Percentiles rank a stretch among this genome's conserved stretches.
Evolutionary conservation across 2,888 invertebrate species (phyloP).

Genomic region (Eustalomyia histrio): DNA sequence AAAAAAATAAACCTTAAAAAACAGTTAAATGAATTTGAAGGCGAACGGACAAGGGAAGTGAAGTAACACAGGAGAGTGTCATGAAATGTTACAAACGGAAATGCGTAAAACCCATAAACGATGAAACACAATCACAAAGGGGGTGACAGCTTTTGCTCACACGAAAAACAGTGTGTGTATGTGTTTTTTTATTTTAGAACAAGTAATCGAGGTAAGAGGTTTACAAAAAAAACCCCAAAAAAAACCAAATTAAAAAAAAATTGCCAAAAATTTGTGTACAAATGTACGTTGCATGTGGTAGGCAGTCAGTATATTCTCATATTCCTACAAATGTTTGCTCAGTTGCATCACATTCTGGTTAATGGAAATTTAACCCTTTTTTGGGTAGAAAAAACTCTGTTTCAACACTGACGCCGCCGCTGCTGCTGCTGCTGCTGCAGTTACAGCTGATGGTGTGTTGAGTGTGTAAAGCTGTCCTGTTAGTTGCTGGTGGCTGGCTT

Average conservation of each 20-base stretch:
- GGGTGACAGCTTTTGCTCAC: conserved; percentile 16
- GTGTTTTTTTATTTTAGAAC: not conserved
- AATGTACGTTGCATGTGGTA: conserved; percentile 27
- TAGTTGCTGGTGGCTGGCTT: conserved; percentile 15
- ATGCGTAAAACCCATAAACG: conserved; percentile 54
- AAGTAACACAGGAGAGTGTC: conserved; percentile 31
- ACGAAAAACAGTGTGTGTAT: not conserved
- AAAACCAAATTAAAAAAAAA: conserved; percentile 25
- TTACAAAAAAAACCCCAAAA: conserved; percentile 14
- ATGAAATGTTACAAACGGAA: conserved; percentile 62
- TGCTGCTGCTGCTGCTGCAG: not conserved
- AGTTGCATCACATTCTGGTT: conserved; percentile 63
- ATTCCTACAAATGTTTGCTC: conserved; percentile 61
- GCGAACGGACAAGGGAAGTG: not conserved
- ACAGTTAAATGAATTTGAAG: not conserved
- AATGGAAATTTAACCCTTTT: conserved; percentile 65
- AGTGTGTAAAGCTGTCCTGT: conserved; percentile 14
- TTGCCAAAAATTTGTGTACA: conserved; percentile 53
- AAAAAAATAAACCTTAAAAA: not conserved
- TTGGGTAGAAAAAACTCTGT: conserved; percentile 3
- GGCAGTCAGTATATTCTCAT: conserved; percentile 36
- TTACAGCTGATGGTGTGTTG: not conserved
- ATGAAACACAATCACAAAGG: conserved; percentile 5
- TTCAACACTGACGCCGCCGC: not conserved
- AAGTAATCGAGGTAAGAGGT: conserved; percentile 24